Percentiles rank a stretch among this genome's conserved stretches.
Evolutionary conservation across 1,140 invertebrate genomes (phyloP).

Genomic region (Macrobrachium rosenbergii): DNA sequence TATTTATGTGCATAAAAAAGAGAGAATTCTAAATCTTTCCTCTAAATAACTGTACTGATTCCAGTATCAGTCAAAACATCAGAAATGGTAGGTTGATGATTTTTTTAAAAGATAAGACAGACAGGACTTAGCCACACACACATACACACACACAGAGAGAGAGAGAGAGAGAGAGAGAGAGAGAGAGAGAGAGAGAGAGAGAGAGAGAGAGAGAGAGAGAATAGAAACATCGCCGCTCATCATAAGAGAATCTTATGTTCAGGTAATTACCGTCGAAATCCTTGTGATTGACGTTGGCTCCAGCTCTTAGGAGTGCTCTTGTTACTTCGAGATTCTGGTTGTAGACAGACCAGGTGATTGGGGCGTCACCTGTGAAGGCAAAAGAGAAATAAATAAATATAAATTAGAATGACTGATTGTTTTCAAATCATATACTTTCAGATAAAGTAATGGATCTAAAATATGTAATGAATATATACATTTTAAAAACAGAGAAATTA

Average conservation of each 20-base stretch:
- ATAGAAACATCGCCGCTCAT: background rate
- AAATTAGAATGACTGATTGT: no score
- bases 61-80: background rate
- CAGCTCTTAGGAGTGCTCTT: background rate
- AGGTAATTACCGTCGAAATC: background rate
- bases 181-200: slow-evolving; percentile 20
- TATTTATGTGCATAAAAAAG: slow-evolving; percentile 7
- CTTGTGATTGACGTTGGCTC: background rate
- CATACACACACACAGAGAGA: no score
- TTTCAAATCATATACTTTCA: no score
- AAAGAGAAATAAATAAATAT: no score
- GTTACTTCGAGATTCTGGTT: background rate
- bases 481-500: no score
- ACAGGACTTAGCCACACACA: no score
- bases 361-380: no score
- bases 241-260: background rate
- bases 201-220: background rate
- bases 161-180: slow-evolving; percentile 22
- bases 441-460: no score
- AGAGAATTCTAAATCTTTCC: background rate
- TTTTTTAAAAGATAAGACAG: background rate
- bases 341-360: no score
- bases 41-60: background rate
- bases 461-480: no score
- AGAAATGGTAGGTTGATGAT: background rate